Base-by-base conservation (phyloP, 2,888 invertebrate genomes). In the Morpho deidamia region DNA sequence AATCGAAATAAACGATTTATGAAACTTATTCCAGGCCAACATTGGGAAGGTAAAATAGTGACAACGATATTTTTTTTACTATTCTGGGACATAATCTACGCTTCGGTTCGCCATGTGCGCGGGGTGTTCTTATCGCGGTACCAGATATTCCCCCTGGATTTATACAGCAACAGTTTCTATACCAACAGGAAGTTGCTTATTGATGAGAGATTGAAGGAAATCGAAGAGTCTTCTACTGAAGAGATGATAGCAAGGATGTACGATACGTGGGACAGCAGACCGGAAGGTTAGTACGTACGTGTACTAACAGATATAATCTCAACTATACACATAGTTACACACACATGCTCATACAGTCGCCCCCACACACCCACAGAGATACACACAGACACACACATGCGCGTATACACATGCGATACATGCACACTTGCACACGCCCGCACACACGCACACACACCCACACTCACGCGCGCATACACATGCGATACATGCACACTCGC, bases 61-160 rank as follows among this genome's bases (percentile, higher is more conserved):
- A 83, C 85, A 3, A 91, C 92, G 0, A 73, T 95, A 53, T 94
- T 94, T 75, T 88, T 87, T 38, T 78, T 94, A 0, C 78, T 95
- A 7, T 95, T 96, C 77, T 97, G 96, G 96, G 94, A 96, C 62
- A 92, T 95, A 2, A 92, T 97, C 44, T 85, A 90, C 59, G 80
- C 93, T 10, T 85, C 88, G 47, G 80, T 84, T 1, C 83, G 89
- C 0, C 71, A 70, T 8, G 68, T 74, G 0, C 57, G 57, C 0
- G 94, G 95, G 56, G 85, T 92, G 9, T 96, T 95, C 76, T 83
- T 94, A 42, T 91, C 91, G 0, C 79, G 82, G 4, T 92, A 92
- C 71, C 96, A 96, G 74, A 59, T 57, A 33, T 88, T 83, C n/a
- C 97, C 97, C 0, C 78, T 95, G 7, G 97, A 97, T 79, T 76